These are phyloP conservation scores for Syndactyla subalaris DNA, from an alignment of 2,797 vertebrate species.

Conservation along the genomic window DNA sequence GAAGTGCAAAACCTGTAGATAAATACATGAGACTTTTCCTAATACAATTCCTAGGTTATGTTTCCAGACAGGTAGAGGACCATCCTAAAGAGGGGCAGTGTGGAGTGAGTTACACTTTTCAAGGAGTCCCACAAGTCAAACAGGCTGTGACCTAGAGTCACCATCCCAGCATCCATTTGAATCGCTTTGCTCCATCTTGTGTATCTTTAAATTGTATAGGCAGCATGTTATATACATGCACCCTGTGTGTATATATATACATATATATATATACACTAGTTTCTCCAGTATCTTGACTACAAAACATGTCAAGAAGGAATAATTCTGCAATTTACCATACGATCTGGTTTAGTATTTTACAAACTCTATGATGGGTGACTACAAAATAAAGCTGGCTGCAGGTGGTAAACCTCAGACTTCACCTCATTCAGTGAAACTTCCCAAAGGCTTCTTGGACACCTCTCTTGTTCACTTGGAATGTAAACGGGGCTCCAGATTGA, in stretches of 20 bases:
- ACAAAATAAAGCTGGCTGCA: background rate
- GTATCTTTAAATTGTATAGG: background rate
- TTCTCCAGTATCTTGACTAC: background rate
- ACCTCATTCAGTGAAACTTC: background rate
- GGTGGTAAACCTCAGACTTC: background rate
- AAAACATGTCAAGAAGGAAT: background rate
- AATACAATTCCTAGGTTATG: fast-evolving
- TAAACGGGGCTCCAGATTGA: background rate
- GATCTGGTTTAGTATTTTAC: background rate
- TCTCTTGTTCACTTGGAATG: background rate
- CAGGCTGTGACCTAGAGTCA: background rate
- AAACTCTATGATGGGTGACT: background rate
- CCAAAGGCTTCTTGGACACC: background rate
- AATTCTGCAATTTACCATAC: background rate
- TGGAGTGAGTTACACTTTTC: background rate
- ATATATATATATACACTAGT: too few species aligned
- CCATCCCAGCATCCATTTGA: background rate
- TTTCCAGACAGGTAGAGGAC: background rate
- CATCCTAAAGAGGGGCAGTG: background rate
- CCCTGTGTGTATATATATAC: fast-evolving
- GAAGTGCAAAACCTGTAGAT: background rate
- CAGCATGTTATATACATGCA: background rate
- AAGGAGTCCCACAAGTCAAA: background rate
- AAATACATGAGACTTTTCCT: background rate
- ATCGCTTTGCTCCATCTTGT: background rate